Evolutionary conservation across 2,113 vertebrate species (phyloP).

Genomic region (Sardina pilchardus): DNA sequence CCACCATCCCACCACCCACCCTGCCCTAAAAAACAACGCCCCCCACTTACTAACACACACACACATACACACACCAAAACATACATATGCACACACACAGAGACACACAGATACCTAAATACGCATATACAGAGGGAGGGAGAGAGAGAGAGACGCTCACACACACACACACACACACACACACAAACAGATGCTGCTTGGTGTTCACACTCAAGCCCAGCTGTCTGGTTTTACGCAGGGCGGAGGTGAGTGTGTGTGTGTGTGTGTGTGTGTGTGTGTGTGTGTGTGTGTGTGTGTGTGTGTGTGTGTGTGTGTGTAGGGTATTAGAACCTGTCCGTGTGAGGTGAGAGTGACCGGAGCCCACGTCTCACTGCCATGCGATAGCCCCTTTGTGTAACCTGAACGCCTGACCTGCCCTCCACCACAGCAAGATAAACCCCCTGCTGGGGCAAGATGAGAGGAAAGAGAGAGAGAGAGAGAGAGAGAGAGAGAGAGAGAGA

Average conservation of each 20-base stretch:
- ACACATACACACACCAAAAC: not conserved
- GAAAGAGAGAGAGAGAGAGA: not conserved
- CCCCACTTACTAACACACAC: not conserved
- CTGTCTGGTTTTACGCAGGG: too few relatives aligned
- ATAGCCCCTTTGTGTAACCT: not conserved
- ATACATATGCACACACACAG: not conserved
- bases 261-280: too few relatives aligned
- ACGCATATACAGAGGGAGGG: not conserved
- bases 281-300: too few relatives aligned
- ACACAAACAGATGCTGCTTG: not conserved
- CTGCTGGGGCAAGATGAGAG: not conserved
- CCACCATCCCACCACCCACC: too few relatives aligned
- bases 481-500: not conserved
- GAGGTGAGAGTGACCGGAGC: not conserved
- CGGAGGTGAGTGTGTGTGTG: too few relatives aligned
- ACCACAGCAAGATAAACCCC: not conserved
- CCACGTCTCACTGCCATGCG: not conserved
- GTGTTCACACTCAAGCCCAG: not conserved
- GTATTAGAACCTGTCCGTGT: too few relatives aligned
- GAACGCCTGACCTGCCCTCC: not conserved
- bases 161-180: not conserved
- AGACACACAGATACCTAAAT: not conserved
- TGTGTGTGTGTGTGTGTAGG: too few relatives aligned
- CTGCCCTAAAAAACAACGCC: too few relatives aligned
- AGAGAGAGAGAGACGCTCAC: not conserved